A percentile compares a stretch with the other conserved stretches of the same genome.
Evolutionary conservation across 2,797 vertebrate species (phyloP).

Genomic region (Ateles fusciceps): DNA sequence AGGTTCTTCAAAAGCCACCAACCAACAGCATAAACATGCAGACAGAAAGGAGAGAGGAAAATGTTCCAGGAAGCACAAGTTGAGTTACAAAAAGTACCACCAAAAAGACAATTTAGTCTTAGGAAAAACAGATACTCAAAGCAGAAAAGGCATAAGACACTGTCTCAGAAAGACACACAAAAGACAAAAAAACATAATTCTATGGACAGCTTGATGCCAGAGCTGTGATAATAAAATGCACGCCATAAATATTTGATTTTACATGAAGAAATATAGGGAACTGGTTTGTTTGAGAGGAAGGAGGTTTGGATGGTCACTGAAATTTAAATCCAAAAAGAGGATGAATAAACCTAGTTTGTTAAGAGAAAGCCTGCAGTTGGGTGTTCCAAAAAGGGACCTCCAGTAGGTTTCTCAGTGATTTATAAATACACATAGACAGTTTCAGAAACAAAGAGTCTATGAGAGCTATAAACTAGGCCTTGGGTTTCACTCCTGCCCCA

Average conservation of each 20-base stretch:
- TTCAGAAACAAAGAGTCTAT: not conserved
- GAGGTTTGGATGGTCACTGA: not conserved
- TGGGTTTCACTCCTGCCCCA: slow-evolving; percentile 27
- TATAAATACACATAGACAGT: not conserved
- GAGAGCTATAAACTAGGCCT: not conserved
- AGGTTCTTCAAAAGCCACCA: not conserved
- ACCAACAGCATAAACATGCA: not conserved
- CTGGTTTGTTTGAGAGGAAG: not conserved
- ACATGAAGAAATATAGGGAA: slow-evolving; percentile 23
- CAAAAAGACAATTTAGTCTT: not conserved
- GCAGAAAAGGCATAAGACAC: not conserved
- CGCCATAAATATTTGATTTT: slow-evolving; percentile 42
- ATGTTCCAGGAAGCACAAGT: not conserved
- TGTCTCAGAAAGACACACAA: slow-evolving; percentile 2
- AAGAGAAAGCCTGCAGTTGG: slow-evolving; percentile 11
- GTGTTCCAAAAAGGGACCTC: slow-evolving; percentile 19
- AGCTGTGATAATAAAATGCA: slow-evolving; percentile 2
- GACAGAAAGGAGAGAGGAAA: not conserved
- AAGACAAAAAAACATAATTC: not conserved
- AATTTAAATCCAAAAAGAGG: slow-evolving; percentile 43
- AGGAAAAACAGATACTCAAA: not conserved
- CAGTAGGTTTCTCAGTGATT: not conserved
- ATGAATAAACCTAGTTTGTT: slow-evolving; percentile 45
- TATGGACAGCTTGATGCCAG: slow-evolving; percentile 41
- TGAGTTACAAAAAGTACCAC: not conserved